phyloP scores from a whole-genome alignment of 1,140 invertebrate species.

The Battus philenor region DNA sequence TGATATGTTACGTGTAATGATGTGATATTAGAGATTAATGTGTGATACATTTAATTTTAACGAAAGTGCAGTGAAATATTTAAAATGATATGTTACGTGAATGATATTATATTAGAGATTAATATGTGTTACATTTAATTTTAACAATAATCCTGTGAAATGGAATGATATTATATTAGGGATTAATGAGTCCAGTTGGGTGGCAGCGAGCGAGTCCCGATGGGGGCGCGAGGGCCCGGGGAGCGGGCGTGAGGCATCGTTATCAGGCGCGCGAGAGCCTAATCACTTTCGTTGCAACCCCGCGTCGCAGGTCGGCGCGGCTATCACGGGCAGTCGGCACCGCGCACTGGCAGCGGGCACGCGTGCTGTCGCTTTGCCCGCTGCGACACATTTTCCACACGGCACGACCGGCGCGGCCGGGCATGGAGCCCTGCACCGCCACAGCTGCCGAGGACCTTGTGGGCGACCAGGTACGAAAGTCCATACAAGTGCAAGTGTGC shows the following conservation, averaged over 20 bases:
- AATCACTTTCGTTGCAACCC: constrained; percentile 71
- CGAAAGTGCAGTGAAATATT: too few species aligned
- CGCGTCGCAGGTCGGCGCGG: constrained; percentile 51
- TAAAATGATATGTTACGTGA: too few species aligned
- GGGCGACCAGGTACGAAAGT: constrained; percentile 62
- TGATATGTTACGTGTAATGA: too few species aligned
- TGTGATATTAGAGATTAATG: too few species aligned
- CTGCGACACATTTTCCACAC: constrained; percentile 21
- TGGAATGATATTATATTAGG: too few species aligned
- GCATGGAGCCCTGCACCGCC: constrained; percentile 62
- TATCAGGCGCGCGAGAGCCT: constrained; percentile 63
- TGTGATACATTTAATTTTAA: too few species aligned
- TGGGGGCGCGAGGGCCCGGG: background rate
- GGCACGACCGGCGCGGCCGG: constrained; percentile 34
- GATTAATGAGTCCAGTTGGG: too few species aligned
- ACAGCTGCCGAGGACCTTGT: constrained; percentile 60
- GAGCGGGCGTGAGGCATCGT: constrained; percentile 45
- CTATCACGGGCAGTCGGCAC: constrained; percentile 54
- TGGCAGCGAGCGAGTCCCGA: too few species aligned
- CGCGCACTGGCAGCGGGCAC: constrained; percentile 58
- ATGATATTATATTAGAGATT: too few species aligned
- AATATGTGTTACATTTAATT: too few species aligned
- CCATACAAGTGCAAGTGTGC: constrained; percentile 7
- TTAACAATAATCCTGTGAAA: too few species aligned
- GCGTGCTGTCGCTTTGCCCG: constrained; percentile 44